Percentiles rank a stretch among this genome's conserved stretches.
Evolutionary conservation across 2,797 vertebrate genomes (phyloP).

Genomic region (Gadopsis marmoratus): DNA sequence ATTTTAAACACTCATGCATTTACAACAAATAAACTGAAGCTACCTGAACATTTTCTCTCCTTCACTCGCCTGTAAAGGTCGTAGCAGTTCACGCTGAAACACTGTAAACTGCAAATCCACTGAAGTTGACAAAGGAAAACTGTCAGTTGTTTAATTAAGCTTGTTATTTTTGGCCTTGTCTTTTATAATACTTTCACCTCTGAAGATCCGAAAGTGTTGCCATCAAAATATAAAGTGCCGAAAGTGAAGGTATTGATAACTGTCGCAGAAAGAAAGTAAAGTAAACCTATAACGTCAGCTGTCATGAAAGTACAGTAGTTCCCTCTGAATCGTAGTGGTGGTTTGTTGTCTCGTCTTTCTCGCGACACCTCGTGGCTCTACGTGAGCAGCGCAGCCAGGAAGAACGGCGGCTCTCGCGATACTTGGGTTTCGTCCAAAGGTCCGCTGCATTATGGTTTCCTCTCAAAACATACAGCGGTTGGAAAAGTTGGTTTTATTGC

Average conservation of each 20-base stretch:
- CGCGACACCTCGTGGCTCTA: constrained; percentile 33
- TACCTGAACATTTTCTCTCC: not conserved
- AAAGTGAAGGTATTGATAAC: too few relatives aligned
- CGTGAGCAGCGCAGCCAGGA: accelerated
- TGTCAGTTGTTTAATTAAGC: too few relatives aligned
- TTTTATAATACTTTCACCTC: too few relatives aligned
- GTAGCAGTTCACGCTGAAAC: not conserved
- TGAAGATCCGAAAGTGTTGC: too few relatives aligned
- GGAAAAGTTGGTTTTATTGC: not conserved
- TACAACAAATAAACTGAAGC: constrained; percentile 65
- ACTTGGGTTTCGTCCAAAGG: not conserved
- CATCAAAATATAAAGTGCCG: too few relatives aligned
- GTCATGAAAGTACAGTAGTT: too few relatives aligned
- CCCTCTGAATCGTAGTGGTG: not conserved
- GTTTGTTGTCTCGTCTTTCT: not conserved
- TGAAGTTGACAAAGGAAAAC: too few relatives aligned
- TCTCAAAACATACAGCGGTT: not conserved
- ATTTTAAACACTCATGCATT: constrained; percentile 68
- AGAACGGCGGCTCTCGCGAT: constrained; percentile 17
- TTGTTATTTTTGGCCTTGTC: too few relatives aligned
- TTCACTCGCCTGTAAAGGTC: not conserved
- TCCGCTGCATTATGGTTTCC: not conserved
- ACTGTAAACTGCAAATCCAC: too few relatives aligned
- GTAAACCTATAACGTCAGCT: too few relatives aligned
- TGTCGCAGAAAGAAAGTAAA: too few relatives aligned